phyloP scores from a whole-genome alignment of 2,797 vertebrate genomes.

The Pseudochirops cupreus region DNA sequence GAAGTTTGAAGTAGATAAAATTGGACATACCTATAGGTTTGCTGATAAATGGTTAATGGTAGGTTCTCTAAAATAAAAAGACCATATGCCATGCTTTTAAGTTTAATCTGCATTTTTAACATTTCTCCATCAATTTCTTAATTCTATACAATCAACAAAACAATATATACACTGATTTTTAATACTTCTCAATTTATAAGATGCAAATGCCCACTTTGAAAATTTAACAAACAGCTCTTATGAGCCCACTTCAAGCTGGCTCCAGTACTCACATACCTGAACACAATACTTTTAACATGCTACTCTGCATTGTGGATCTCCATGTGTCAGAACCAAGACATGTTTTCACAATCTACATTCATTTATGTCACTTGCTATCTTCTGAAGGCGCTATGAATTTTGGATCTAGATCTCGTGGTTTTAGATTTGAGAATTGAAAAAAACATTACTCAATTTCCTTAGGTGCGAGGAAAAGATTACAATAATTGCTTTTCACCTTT shows the following conservation, averaged over 20 bases:
- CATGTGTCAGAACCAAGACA: background rate
- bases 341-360: background rate
- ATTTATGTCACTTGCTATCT: fast-evolving
- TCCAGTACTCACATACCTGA: background rate
- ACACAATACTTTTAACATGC: background rate
- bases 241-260: background rate
- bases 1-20: background rate
- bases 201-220: background rate
- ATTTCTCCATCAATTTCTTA: background rate
- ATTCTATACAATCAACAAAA: background rate
- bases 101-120: background rate
- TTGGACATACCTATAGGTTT: background rate
- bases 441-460: no score
- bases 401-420: background rate
- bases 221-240: background rate
- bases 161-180: background rate
- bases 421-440: no score
- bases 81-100: background rate
- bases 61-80: background rate
- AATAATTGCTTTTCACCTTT: fast-evolving
- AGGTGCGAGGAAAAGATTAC: fast-evolving
- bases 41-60: background rate
- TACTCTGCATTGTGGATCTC: background rate
- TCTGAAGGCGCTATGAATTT: no score
- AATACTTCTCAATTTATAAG: background rate